Percentiles rank a stretch among this genome's conserved stretches.
These are phyloP conservation scores for Anguilla marmorata DNA, from an alignment of 2,797 vertebrate genomes.

Conservation along the genomic window DNA sequence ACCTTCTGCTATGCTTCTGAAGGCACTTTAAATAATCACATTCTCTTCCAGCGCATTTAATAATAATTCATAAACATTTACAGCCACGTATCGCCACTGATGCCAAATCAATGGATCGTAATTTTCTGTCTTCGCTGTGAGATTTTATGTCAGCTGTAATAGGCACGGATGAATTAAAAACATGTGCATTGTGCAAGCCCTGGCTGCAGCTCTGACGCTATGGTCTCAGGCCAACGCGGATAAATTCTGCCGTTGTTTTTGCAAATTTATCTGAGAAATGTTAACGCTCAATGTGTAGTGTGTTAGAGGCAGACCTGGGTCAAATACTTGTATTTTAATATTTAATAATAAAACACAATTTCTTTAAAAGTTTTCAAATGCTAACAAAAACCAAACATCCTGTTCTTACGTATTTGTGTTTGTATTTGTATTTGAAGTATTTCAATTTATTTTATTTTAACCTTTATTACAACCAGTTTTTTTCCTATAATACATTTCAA, in stretches of 20 bases:
- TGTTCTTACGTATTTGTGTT: too few relatives aligned
- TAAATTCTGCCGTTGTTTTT: background rate
- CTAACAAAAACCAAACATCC: too few relatives aligned
- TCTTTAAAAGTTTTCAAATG: too few relatives aligned
- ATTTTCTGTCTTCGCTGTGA: background rate
- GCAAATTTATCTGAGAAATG: background rate
- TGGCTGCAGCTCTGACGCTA: background rate
- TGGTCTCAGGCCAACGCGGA: background rate
- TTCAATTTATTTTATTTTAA: too few relatives aligned
- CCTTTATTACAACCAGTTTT: too few relatives aligned
- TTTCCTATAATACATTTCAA: too few relatives aligned
- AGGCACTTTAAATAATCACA: background rate
- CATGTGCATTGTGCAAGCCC: background rate
- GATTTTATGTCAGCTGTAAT: background rate
- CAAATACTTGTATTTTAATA: too few relatives aligned
- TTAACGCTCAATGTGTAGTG: background rate
- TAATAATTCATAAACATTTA: background rate
- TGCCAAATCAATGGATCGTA: background rate
- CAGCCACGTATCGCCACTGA: background rate
- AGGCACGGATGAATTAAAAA: background rate
- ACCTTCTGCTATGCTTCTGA: background rate
- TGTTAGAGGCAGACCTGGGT: too few relatives aligned
- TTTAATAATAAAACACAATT: too few relatives aligned
- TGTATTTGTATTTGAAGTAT: too few relatives aligned
- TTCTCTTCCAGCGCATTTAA: background rate